These are phyloP conservation scores for Theristicus caerulescens DNA, from an alignment of 2,113 vertebrate genomes.

Conservation along the genomic window DNA sequence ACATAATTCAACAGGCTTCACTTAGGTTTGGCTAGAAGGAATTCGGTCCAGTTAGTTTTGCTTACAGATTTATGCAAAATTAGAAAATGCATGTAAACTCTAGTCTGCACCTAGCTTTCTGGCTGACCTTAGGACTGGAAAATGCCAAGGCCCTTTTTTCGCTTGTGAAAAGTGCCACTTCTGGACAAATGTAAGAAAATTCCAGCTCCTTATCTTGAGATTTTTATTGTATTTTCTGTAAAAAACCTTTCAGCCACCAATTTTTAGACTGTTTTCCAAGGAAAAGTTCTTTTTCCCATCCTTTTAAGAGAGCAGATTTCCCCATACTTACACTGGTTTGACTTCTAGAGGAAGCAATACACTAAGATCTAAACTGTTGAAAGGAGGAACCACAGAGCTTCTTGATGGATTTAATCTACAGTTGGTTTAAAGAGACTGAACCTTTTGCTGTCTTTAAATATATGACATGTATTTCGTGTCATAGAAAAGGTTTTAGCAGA, in stretches of 20 bases:
- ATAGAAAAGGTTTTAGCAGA: not conserved
- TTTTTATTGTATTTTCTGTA: not conserved
- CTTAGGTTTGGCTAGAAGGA: not conserved
- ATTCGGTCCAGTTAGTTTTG: not conserved
- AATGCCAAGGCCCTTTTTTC: not conserved
- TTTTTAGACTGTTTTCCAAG: not conserved
- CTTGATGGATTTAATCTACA: not conserved
- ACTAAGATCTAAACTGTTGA: not conserved
- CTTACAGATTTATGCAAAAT: slow-evolving; percentile 10
- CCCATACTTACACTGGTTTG: not conserved
- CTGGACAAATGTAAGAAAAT: not conserved
- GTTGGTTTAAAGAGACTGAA: not conserved
- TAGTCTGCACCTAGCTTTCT: not conserved
- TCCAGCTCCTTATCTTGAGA: not conserved
- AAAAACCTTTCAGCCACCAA: not conserved
- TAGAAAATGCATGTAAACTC: not conserved
- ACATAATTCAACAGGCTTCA: not conserved
- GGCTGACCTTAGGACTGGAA: not conserved
- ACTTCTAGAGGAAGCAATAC: not conserved
- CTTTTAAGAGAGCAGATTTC: not conserved
- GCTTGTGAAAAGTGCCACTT: not conserved
- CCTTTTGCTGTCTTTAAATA: not conserved
- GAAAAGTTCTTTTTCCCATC: not conserved
- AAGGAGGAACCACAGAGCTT: not conserved
- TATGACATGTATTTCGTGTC: not conserved